Conservation (phyloP, 2,113 vertebrate genomes). For the Phoxinus phoxinus region DNA sequence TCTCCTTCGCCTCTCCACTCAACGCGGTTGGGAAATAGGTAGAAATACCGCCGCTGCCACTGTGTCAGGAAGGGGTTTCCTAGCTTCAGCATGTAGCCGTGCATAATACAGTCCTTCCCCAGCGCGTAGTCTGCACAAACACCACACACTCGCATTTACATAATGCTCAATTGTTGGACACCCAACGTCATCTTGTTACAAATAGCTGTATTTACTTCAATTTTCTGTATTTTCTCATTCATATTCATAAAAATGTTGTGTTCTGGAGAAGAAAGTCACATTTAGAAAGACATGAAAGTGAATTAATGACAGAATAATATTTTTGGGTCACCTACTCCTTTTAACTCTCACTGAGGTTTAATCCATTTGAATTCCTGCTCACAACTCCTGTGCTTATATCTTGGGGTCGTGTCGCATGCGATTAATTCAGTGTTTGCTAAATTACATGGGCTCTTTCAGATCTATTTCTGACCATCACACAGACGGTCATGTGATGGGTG, state of each 20-base stretch:
- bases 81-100: conserved; percentile 94
- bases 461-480: conserved; percentile 13
- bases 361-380: neutral
- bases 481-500: conserved; percentile 26
- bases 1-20: conserved; percentile 97
- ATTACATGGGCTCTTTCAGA: conserved; percentile 7
- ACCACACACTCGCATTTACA: conserved; percentile 16
- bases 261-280: neutral
- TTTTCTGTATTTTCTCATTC: neutral
- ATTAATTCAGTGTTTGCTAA: neutral
- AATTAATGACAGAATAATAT: neutral
- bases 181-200: too few relatives aligned
- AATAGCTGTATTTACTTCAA: neutral
- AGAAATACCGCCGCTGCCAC: conserved; percentile 98
- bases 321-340: neutral
- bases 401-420: neutral
- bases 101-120: conserved; percentile 97
- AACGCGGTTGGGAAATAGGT: conserved; percentile 96
- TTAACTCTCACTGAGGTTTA: neutral
- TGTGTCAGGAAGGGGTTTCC: conserved; percentile 96
- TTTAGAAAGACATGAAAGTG: neutral
- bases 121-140: conserved; percentile 87
- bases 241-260: neutral
- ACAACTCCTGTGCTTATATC: neutral
- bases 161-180: neutral